Evolutionary conservation across 2,888 invertebrate species (phyloP).

Genomic region (Lasioglossum lativentre): DNA sequence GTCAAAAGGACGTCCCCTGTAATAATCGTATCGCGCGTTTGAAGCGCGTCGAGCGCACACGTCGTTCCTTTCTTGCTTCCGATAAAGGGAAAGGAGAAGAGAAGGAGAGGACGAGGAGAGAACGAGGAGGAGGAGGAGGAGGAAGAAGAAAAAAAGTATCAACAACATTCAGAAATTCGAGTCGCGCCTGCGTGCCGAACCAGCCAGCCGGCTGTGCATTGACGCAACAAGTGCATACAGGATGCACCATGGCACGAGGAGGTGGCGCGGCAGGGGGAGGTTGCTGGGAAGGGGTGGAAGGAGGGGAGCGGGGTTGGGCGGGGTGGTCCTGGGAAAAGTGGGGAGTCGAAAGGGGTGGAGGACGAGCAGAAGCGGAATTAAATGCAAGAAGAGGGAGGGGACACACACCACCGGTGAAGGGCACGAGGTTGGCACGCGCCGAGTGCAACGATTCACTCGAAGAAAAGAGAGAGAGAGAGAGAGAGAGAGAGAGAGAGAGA

Average conservation of each 20-base stretch:
- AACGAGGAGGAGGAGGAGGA: background rate
- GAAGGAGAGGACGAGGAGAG: background rate
- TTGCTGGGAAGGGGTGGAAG: slow-evolving; percentile 23
- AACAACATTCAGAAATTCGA: slow-evolving; percentile 62
- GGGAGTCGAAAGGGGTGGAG: slow-evolving; percentile 68
- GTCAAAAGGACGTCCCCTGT: slow-evolving; percentile 26
- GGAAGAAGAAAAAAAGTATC: slow-evolving; percentile 25
- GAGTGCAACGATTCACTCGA: slow-evolving; percentile 81
- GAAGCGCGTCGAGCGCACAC: slow-evolving; percentile 35
- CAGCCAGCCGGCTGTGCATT: slow-evolving; percentile 67
- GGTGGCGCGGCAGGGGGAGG: slow-evolving; percentile 33
- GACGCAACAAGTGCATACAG: slow-evolving; percentile 82
- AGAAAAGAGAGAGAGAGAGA: slow-evolving; percentile 45
- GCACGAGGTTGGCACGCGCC: slow-evolving; percentile 84
- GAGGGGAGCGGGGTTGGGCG: slow-evolving; percentile 51
- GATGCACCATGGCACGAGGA: slow-evolving; percentile 66
- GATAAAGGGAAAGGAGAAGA: slow-evolving; percentile 12
- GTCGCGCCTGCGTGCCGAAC: slow-evolving; percentile 60
- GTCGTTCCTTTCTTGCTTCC: background rate
- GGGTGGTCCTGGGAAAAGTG: slow-evolving; percentile 58
- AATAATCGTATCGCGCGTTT: slow-evolving; percentile 46
- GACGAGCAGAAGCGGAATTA: slow-evolving; percentile 69
- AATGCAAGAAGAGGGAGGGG: slow-evolving; percentile 75
- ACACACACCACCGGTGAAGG: slow-evolving; percentile 71
- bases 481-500: slow-evolving; percentile 24